Evolutionary conservation across 2,888 invertebrate genomes (phyloP), one percentile per base, ranked within the genome.

Genomic region (Calameuta idolon): DNA sequence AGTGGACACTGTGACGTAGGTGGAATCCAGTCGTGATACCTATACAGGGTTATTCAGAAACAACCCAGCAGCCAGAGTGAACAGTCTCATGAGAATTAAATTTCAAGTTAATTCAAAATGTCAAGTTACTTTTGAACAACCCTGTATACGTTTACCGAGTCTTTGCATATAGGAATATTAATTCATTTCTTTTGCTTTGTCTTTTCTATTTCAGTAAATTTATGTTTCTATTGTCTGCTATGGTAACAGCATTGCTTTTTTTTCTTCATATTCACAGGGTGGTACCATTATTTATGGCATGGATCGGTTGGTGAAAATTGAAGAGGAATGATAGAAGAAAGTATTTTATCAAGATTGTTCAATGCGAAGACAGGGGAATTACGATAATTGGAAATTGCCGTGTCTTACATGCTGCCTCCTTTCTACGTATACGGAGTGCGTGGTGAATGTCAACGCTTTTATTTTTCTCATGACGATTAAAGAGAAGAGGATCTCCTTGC

Each of bases 1-100:
- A 77, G 82, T 79, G 79, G 77, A 80, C 80, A 80, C 78, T 79
- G 81, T 82, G 84, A 86, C 85, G 86, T 87, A 88, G 87, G 87
- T 85, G 85, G 85, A 83, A 87, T 83, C 81, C 85, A 82, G 83
- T 82, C 83, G 80, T 74, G 76, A 83, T 77, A 78, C 73, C 35
- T 76, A 55, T 55, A 55, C 55, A 55, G 55, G 23, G 55, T 23
- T 55, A 23, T 23, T 55, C 23, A 55, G 55, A 55, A 55, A 23
- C 9, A 55, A 55, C 9, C 2, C 9, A 55, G 23, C 23, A 55
- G 23, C 23, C 55, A 23, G 23, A 55, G 9, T 23, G 23, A 23
- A 55, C 2, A 9, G 23, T 55, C 12, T 37, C 12, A 37, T 12
- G 9, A 35, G 35, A 11, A 37, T 37, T 12, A 37, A 37, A 12